Evolutionary conservation across 1,140 invertebrate genomes (phyloP), one percentile per base, ranked within the genome.

Genomic region (Bursaphelenchus mucronatus): DNA sequence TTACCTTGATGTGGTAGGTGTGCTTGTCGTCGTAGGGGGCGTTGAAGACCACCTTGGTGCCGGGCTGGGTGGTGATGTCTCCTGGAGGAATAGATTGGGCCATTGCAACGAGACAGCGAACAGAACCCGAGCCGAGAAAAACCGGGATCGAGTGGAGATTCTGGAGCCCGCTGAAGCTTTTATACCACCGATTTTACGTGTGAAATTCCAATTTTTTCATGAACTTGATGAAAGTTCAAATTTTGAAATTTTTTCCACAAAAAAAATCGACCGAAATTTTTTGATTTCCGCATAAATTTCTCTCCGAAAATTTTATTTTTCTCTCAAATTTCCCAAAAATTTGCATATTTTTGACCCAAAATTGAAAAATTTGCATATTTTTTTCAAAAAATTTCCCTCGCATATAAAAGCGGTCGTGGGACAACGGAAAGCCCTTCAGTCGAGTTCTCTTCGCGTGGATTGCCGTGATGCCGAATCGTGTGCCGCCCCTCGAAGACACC

Each of bases 1-100:
- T 19, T 3, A 69, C 59, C 67, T 69, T 68, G 55, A 72, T 74
- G 41, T 73, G 63, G 67, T 69, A 73, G 71, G 70, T 74, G 67
- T 56, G 55, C 61, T 73, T 72, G 67, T 72, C 62, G 51, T 74
- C 71, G 71, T 66, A 71, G n/a, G 69, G 69, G 9, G 69, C 69
- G 64, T 71, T 71, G 69, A 71, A 71, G 64, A 71, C 64, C 2
- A 71, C 44, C 64, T 72, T 71, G 19, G 53, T 39, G 30, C 43
- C 40, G 11, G 69, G 69, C 11, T 67, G 41, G 39, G 69, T 72
- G 11, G 44, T 44, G 54, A 71, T 71, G 64, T 71, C 63, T 41
- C 66, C 70, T 19, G 69, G 69, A 17, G 68, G 69, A 55, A 70
- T 62, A 40, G 61, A 70, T 21, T 11, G 56, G 19, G 13, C 51